Evolutionary conservation across 1,140 invertebrate species (phyloP).

Genomic region (Trachymyrmex cornetzi): DNA sequence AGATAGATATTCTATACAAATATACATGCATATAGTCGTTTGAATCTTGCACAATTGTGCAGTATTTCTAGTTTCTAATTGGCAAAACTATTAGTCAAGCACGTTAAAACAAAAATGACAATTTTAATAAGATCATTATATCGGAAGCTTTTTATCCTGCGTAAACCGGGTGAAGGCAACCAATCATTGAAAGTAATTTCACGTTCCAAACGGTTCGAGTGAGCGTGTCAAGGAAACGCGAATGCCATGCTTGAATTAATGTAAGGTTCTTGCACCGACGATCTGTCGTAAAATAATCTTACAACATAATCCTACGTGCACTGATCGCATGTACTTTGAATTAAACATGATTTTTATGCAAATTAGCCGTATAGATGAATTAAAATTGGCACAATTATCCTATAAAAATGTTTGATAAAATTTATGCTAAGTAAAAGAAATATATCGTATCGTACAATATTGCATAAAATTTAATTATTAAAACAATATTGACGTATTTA

Average conservation of each 20-base stretch:
- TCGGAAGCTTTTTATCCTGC: conserved; percentile 48
- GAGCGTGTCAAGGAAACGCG: conserved; percentile 73
- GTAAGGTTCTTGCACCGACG: conserved; percentile 41
- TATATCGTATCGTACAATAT: no score
- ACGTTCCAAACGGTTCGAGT: conserved; percentile 58
- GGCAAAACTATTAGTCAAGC: not conserved
- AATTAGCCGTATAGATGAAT: not conserved
- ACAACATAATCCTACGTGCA: conserved; percentile 37
- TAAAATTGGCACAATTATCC: not conserved
- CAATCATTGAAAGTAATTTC: conserved; percentile 78
- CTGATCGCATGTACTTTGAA: conserved; percentile 7
- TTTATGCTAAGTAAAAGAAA: not conserved
- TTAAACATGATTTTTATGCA: conserved; percentile 10
- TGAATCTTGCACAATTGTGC: not conserved
- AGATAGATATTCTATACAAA: not conserved
- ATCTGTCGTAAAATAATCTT: conserved; percentile 39
- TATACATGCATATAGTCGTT: not conserved
- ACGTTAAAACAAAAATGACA: not conserved
- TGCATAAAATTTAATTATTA: not conserved
- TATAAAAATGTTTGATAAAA: not conserved
- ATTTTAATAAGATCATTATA: conserved; percentile 34
- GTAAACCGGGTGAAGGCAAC: conserved; percentile 75
- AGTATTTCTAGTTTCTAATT: not conserved
- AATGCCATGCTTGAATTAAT: conserved; percentile 35
- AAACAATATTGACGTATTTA: not conserved